Evolutionary conservation across 2,888 invertebrate species (phyloP).

Genomic region (Zaprionus bogoriensis): DNA sequence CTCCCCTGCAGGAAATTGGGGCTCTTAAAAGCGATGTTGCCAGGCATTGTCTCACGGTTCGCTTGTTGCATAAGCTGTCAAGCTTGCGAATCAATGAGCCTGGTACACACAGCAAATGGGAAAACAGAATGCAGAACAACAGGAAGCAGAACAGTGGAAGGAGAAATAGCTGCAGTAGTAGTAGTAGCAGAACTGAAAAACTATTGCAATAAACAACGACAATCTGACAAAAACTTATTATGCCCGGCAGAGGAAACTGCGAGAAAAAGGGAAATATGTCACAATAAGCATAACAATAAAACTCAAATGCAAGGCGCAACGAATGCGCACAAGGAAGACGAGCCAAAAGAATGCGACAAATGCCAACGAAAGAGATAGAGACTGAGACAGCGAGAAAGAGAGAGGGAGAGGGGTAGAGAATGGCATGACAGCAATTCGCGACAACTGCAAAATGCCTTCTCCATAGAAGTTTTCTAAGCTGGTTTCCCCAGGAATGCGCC

Average conservation of each 20-base stretch:
- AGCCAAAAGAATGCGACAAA: neutral
- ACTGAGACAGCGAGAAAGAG: neutral
- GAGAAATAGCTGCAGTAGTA: neutral
- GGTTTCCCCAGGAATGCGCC: neutral
- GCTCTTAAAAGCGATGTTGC: neutral
- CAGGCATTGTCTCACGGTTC: neutral
- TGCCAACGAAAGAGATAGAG: neutral
- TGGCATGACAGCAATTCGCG: conserved; percentile 11
- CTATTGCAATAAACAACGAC: conserved; percentile 25
- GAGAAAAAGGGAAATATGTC: conserved; percentile 35
- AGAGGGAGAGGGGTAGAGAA: neutral
- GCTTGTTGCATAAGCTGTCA: neutral
- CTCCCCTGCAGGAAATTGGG: neutral
- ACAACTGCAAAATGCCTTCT: neutral
- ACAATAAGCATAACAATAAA: conserved; percentile 53
- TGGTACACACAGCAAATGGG: neutral
- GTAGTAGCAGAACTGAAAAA: conserved; percentile 7
- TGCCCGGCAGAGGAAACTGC: conserved; percentile 6
- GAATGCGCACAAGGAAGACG: conserved; percentile 27
- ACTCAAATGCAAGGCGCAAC: conserved; percentile 33
- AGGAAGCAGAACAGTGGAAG: neutral
- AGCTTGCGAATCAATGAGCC: neutral
- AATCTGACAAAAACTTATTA: conserved; percentile 34
- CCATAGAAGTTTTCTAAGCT: neutral
- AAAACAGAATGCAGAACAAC: neutral